Percentiles rank a stretch among this genome's conserved stretches.
These are phyloP conservation scores for Magallana ariakensis DNA, from an alignment of 1,140 invertebrate species.

Conservation along the genomic window DNA sequence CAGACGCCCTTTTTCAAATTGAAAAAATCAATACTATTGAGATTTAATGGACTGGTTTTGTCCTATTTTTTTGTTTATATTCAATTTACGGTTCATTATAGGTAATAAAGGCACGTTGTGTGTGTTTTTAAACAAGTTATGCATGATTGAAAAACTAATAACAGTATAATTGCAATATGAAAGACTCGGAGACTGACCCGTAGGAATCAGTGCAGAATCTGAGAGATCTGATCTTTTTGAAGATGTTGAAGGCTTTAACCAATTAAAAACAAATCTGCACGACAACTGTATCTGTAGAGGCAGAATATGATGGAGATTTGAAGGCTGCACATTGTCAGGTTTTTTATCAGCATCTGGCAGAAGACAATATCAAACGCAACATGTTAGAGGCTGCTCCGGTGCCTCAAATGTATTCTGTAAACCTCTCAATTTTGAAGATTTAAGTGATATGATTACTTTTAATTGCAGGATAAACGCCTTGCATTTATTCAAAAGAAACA, in stretches of 20 bases:
- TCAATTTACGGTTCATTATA: too few relatives aligned
- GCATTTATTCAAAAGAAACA: slow-evolving; percentile 38
- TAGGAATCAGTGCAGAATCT: neutral
- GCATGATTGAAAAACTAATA: too few relatives aligned
- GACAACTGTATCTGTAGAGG: neutral
- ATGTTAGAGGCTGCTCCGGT: neutral
- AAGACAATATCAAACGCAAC: slow-evolving; percentile 13
- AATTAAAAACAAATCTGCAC: neutral
- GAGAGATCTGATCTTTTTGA: too few relatives aligned
- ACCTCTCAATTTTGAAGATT: neutral
- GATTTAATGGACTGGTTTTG: too few relatives aligned
- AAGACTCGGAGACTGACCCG: slow-evolving; percentile 3
- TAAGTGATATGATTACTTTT: neutral
- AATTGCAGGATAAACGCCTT: slow-evolving; percentile 12
- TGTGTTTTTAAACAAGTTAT: too few relatives aligned
- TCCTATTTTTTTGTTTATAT: too few relatives aligned
- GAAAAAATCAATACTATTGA: too few relatives aligned
- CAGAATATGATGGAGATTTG: neutral
- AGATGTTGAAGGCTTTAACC: too few relatives aligned
- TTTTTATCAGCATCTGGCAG: slow-evolving; percentile 16
- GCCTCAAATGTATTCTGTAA: neutral
- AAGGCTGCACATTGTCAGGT: slow-evolving; percentile 11
- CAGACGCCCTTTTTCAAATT: too few relatives aligned
- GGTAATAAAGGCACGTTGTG: too few relatives aligned
- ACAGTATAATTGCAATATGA: too few relatives aligned